Base-by-base conservation (phyloP, 2,888 invertebrate genomes). In the Lordiphosa fenestrarum region DNA sequence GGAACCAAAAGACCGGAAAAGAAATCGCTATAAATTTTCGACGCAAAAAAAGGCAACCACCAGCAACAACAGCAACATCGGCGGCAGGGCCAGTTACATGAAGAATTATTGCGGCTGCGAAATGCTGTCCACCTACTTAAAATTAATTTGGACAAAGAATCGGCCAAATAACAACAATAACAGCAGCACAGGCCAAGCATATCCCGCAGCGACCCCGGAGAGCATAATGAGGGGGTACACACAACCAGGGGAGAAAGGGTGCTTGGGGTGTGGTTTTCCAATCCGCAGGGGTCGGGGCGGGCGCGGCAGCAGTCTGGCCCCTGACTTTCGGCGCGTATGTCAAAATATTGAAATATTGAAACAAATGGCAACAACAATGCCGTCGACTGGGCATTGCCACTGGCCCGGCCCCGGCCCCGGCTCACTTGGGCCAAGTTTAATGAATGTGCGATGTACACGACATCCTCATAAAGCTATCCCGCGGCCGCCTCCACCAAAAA, bases 71-170 rank as follows among this genome's bases (percentile, higher is more conserved):
- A 56, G 46, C 53, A 63, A 57, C 42, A 44, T 10, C 40, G 21
- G 44, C 33, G 33, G n/a, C 40, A 9, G 21, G 41, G 66, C 42
- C 71, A 77, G 82, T 71, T 73, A 59, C 82, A 82, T 71, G 74
- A 78, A 78, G 85, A 80, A 82, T 84, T 80, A 80, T 80, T 69
- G 80, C 84, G 69, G 69, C 85, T 64, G 69, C 72, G 68, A 82
- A 70, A 70, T 71, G 80, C 85, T 81, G 81, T 81, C 81, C 81
- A 81, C 85, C 81, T 81, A 81, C 81, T 85, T 85, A 80, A 81
- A 81, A 81, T 81, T 81, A 81, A 81, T 81, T 81, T 81, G 76
- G 65, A 50, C 68, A 63, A 54, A 42, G 64, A 62, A 57, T 59
- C 51, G 53, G 30, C 50, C 53, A 37, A 63, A 54, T 56, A 56